Evolutionary conservation across 2,888 invertebrate genomes (phyloP), one percentile per base, ranked within the genome.

Genomic region (Ethmia dodecea): DNA sequence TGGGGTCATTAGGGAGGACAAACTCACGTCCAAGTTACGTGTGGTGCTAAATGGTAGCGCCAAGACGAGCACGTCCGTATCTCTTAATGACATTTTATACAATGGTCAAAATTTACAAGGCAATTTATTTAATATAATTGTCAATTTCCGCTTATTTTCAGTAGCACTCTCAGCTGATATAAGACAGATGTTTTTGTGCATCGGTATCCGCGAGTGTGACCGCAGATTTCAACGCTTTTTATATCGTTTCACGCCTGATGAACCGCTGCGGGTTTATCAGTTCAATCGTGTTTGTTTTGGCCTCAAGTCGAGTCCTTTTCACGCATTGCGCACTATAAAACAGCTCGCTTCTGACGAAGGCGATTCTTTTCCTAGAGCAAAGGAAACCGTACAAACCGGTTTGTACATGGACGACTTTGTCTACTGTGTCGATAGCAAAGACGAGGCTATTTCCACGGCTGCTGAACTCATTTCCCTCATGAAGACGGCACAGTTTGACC

Each of bases 301-400:
- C 14, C 24, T 39, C 14, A 39, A 33, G 13, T 32, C 25, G 18
- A 42, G 45, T 11, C 37, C 37, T 20, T 43, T 15, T 12, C 9
- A 37, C 3, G 42, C 39, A 6, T 37, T 43, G 39, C 37, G 37
- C n/a, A 37, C 37, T 10, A 13, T 41, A 6, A 34, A 33, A 6
- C 35, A 37, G 11, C 13, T 29, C 9, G 14, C 13, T 9, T 3
- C 2, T 8, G 37, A 37, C 9, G 10, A 18, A 6, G 5, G 26
- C 1, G 8, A 6, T 2, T 10, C 11, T n/a, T 37, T 31, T 18
- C 26, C 37, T 9, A 14, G 14, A 16, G 37, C 32, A 5, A 13
- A 31, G 4, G 4, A 15, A 12, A 22, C 27, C 5, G 27, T n/a
- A 13, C 2, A 13, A 13, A 8, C 5, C 8, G 5, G n/a, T 13